phyloP scores from a whole-genome alignment of 2,113 vertebrate species.

The Loxodonta africana region DNA sequence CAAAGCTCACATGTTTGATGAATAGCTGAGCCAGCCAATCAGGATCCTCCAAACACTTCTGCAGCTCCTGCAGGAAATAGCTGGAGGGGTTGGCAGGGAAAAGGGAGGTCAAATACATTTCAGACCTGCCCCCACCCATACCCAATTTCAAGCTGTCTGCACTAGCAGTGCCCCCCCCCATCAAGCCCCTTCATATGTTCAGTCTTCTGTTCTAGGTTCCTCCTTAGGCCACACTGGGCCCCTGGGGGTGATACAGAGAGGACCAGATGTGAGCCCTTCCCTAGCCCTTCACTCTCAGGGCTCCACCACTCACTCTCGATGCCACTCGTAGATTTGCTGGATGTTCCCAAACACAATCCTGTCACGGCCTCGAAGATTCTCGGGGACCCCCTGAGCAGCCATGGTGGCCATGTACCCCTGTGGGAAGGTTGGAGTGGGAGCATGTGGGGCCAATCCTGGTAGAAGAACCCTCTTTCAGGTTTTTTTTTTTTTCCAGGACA shows the following conservation, averaged over 20 bases:
- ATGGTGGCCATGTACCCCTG: slow-evolving; percentile 95
- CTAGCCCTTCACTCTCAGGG: neutral
- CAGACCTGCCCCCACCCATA: neutral
- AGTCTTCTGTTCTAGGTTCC: neutral
- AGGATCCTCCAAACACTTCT: slow-evolving; percentile 93
- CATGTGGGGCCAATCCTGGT: neutral
- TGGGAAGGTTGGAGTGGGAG: slow-evolving; percentile 21
- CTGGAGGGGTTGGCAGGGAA: slow-evolving; percentile 82
- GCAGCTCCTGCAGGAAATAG: slow-evolving; percentile 95
- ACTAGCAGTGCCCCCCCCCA: neutral
- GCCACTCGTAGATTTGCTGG: slow-evolving; percentile 97
- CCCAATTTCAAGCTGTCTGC: neutral
- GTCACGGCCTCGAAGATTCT: slow-evolving; percentile 96
- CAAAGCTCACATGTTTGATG: slow-evolving; percentile 94
- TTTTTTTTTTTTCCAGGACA: neutral
- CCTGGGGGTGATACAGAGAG: neutral
- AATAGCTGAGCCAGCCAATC: slow-evolving; percentile 95
- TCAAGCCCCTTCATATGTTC: neutral
- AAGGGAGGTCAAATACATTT: slow-evolving; percentile 41
- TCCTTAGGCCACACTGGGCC: neutral
- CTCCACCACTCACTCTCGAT: slow-evolving; percentile 92
- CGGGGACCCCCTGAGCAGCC: slow-evolving; percentile 91
- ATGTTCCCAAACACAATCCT: slow-evolving; percentile 97
- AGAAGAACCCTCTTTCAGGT: too few relatives aligned
- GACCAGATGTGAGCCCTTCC: neutral